Conservation (phyloP, 30 jellyfish, hydroid and myxozoan genomes). For the Clytia hemisphaerica region DNA sequence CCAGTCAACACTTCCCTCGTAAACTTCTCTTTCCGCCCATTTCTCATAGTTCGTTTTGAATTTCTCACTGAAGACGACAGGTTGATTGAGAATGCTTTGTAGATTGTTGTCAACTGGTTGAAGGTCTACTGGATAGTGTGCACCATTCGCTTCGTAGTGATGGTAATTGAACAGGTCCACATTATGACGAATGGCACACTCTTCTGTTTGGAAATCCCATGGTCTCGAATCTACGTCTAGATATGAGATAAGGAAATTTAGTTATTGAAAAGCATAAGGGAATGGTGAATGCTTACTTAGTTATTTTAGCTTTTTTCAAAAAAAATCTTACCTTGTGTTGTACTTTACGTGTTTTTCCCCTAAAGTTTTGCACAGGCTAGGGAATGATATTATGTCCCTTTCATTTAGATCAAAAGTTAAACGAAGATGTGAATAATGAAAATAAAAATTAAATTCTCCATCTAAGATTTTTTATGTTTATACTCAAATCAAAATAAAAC, state of each 20-base stretch:
- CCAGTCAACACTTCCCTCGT: constrained; percentile 66
- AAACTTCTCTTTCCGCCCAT: constrained; percentile 83
- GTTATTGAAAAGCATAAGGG: not conserved
- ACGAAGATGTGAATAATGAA: no score
- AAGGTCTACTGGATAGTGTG: constrained; percentile 86
- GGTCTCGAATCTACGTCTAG: constrained; percentile 95
- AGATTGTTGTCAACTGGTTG: constrained; percentile 92
- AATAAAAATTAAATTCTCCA: no score
- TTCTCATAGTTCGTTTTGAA: constrained; percentile 63
- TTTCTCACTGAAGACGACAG: constrained; percentile 52
- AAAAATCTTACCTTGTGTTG: no score
- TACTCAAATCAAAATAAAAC: no score
- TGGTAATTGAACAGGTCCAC: constrained; percentile 92
- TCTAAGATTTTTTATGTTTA: no score
- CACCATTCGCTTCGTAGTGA: constrained; percentile 91
- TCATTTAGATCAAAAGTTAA: no score
- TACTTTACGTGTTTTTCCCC: no score
- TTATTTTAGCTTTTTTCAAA: no score
- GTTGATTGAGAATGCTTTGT: constrained; percentile 73
- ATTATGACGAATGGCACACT: constrained; percentile 94
- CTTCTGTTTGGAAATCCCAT: constrained; percentile 98
- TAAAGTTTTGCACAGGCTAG: no score
- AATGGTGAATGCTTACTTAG: no score
- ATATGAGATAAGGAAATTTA: not conserved
- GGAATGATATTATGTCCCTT: no score